Conservation (phyloP, 2,113 vertebrate genomes). For the Otolemur garnettii region DNA sequence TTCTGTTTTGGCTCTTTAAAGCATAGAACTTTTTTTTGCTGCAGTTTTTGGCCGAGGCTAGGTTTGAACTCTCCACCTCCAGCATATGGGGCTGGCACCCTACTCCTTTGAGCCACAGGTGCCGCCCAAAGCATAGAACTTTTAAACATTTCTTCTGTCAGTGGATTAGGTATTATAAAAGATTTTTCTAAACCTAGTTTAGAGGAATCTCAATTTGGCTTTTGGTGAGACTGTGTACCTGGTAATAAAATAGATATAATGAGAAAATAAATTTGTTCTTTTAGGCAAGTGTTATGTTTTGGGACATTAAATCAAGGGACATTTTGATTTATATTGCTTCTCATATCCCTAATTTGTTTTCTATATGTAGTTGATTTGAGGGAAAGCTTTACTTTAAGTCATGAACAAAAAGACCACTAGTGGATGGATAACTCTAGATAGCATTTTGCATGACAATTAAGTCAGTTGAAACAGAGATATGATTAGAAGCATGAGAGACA, state of each 20-base stretch:
- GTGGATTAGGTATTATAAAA: neutral
- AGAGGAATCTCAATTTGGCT: neutral
- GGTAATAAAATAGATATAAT: neutral
- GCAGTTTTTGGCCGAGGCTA: too few species aligned
- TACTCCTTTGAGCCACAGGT: too few species aligned
- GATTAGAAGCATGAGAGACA: neutral
- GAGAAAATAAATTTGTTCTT: conserved; percentile 17
- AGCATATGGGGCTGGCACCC: too few species aligned
- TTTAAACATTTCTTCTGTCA: neutral
- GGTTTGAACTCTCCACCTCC: too few species aligned
- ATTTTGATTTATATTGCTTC: neutral
- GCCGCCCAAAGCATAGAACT: neutral
- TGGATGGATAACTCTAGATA: neutral
- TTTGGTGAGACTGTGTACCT: neutral
- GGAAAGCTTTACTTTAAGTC: neutral
- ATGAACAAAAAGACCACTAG: neutral
- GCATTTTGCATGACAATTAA: neutral
- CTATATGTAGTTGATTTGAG: neutral
- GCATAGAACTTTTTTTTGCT: neutral
- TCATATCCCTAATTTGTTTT: conserved; percentile 8
- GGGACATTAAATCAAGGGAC: neutral
- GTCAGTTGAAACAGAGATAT: neutral
- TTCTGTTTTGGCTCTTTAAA: neutral
- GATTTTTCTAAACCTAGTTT: neutral
- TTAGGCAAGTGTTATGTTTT: neutral